Evolutionary conservation across 2,113 vertebrate species (phyloP).

Genomic region (Albula glossodonta): DNA sequence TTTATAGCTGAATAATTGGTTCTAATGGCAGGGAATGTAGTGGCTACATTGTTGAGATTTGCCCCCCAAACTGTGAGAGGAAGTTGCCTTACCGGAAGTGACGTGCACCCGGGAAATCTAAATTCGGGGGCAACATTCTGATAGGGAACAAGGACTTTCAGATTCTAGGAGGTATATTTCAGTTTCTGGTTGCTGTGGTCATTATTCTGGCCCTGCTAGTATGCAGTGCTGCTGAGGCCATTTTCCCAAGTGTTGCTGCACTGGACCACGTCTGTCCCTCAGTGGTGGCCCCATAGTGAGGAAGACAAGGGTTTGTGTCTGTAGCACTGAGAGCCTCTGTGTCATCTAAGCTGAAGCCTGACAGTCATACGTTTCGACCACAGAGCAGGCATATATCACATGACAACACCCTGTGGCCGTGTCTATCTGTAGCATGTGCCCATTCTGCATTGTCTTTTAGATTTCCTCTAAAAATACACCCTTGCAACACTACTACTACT

Average conservation of each 20-base stretch:
- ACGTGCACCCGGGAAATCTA: background rate
- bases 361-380: background rate
- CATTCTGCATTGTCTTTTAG: background rate
- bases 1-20: too few relatives aligned
- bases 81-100: too few relatives aligned
- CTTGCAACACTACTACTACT: background rate
- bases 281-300: background rate
- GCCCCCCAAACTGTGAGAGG: too few relatives aligned
- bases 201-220: background rate
- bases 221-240: background rate
- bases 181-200: background rate
- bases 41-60: too few relatives aligned
- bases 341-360: background rate
- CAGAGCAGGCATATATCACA: background rate
- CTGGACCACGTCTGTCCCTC: background rate
- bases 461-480: background rate
- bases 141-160: background rate
- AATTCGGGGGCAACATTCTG: background rate
- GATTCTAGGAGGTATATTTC: background rate
- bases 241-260: background rate
- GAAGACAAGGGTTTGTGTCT: background rate
- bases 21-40: too few relatives aligned
- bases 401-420: background rate
- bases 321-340: background rate
- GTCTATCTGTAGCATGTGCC: background rate